Evolutionary conservation across 30 jellyfish, hydroid and myxozoan genomes (phyloP), one percentile per base, ranked within the genome.

Genomic region (Chrysaora quinquecirrha): DNA sequence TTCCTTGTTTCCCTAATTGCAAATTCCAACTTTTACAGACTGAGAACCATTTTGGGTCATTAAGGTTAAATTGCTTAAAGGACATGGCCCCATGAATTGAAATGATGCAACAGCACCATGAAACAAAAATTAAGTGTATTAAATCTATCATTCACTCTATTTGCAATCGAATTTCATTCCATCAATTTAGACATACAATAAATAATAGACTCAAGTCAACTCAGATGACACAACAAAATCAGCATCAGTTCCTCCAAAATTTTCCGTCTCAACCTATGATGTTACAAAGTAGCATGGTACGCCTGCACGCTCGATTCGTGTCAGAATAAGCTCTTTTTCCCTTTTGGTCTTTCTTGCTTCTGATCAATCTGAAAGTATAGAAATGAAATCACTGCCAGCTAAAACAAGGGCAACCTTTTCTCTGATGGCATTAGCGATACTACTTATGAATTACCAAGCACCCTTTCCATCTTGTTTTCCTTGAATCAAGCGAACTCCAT

Each of bases 311-410:
- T 82, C 79, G 20, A 34, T 30, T 16, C 77, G 86, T 4, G 30
- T 48, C 22, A 67, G 78, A 31, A 82, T 27, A 32, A 80, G 28
- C 18, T 82, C 87, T 54, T 49, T 67, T 43, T 80, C 60, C 14
- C 48, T 47, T 32, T 81, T 81, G 1, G 83, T 80, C 48, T 80
- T 80, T 62, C 58, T 74, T 25, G 90, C 83, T 65, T 80, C 47
- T 32, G 75, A 60, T 33, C 86, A 78, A 32, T 82, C 87, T 18
- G 86, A 66, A 19, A 82, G 86, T 2, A 82, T 68, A 16, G 87
- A 67, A 73, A 82, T 47, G 70, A 64, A 79, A 28, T 63, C 61
- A 28, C 74, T 52, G 58, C 78, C 49, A 34, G 91, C 85, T 16
- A 65, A 70, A 9, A 80, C 29, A n/a, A 62, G 73, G 1, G 90